These are phyloP conservation scores for Xestobium rufovillosum DNA, from an alignment of 2,888 invertebrate genomes.

Conservation along the genomic window DNA sequence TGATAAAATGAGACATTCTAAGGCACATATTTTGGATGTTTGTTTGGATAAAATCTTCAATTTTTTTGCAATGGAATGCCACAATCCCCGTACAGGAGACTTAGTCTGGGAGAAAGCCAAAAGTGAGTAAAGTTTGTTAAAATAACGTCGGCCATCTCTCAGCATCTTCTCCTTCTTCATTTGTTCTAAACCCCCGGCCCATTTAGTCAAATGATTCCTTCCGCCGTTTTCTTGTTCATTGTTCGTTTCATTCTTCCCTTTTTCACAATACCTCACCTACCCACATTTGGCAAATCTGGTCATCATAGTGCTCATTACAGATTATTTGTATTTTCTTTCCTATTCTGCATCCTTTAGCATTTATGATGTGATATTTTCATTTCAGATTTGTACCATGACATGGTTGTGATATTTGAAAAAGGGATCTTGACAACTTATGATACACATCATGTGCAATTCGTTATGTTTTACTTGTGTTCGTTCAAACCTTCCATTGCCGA, in stretches of 20 bases:
- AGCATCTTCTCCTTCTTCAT: no score
- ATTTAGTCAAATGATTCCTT: no score
- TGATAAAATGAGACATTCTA: conserved; percentile 46
- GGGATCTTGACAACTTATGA: conserved; percentile 77
- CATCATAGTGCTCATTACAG: no score
- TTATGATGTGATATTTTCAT: conserved; percentile 20
- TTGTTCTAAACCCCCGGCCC: no score
- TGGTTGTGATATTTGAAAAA: conserved; percentile 67
- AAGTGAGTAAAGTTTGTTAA: conserved; percentile 27
- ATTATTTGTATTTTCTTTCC: no score
- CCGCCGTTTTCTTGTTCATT: no score
- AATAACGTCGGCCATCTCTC: not conserved
- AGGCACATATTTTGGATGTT: conserved; percentile 65
- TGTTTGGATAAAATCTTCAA: conserved; percentile 66
- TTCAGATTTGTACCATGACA: conserved; percentile 48
- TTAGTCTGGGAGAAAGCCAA: conserved; percentile 53
- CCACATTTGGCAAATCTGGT: no score
- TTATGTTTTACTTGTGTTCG: conserved; percentile 66
- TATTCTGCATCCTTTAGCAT: no score
- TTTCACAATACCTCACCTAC: no score
- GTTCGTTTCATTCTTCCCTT: no score
- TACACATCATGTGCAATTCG: conserved; percentile 70
- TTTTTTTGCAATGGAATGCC: conserved; percentile 58
- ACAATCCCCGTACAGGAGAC: conserved; percentile 40
- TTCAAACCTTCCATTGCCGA: conserved; percentile 54